Conservation (phyloP, 1,140 invertebrate species). For the Oncopodura yosiiana region DNA sequence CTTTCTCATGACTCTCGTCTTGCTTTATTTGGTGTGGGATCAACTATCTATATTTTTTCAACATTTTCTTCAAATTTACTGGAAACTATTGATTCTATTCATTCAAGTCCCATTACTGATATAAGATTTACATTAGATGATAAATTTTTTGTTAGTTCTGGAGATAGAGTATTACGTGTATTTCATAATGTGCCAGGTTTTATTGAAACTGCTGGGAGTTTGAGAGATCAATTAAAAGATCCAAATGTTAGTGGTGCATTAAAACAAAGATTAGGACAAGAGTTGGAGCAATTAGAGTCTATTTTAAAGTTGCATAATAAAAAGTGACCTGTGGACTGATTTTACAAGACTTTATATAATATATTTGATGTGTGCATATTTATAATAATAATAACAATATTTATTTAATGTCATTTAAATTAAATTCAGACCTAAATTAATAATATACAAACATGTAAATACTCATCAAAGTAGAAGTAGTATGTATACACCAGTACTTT, state of each 20-base stretch:
- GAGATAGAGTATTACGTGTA: slow-evolving; percentile 64
- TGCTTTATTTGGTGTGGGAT: slow-evolving; percentile 55
- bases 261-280: slow-evolving; percentile 59
- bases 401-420: too few species aligned
- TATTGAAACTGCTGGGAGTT: slow-evolving; percentile 53
- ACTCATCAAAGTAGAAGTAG: too few species aligned
- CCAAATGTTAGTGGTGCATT: slow-evolving; percentile 48
- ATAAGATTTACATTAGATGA: slow-evolving; percentile 62
- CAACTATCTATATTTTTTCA: slow-evolving; percentile 58
- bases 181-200: slow-evolving; percentile 73
- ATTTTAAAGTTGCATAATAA: slow-evolving; percentile 39
- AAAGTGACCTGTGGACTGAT: neutral
- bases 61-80: slow-evolving; percentile 53
- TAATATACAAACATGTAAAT: too few species aligned
- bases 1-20: slow-evolving; percentile 67
- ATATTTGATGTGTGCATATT: too few species aligned
- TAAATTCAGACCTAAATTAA: too few species aligned
- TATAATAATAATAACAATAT: too few species aligned
- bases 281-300: slow-evolving; percentile 54
- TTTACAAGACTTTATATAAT: too few species aligned
- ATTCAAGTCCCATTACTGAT: slow-evolving; percentile 50
- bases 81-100: slow-evolving; percentile 53
- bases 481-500: too few species aligned
- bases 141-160: slow-evolving; percentile 62
- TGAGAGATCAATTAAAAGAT: slow-evolving; percentile 53